Evolutionary conservation across 30 jellyfish, hydroid and myxozoan genomes (phyloP).

Genomic region (Aurelia coerulea): DNA sequence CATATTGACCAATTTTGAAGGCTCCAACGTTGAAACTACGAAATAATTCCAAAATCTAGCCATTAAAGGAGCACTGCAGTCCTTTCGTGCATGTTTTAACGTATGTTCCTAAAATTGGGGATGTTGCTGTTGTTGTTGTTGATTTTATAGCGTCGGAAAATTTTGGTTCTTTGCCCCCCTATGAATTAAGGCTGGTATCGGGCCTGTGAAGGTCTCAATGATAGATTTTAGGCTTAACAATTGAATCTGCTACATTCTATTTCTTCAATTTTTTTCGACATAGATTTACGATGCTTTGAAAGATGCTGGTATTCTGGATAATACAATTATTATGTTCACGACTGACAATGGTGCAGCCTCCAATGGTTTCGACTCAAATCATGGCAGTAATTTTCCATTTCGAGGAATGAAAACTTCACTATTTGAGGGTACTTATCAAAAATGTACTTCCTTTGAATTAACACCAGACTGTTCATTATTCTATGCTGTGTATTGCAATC

Average conservation of each 20-base stretch:
- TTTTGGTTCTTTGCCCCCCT: too few relatives aligned
- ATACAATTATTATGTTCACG: conserved; percentile 69
- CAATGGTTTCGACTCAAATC: conserved; percentile 70
- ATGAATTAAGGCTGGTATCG: too few relatives aligned
- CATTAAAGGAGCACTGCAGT: too few relatives aligned
- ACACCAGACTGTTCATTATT: not conserved
- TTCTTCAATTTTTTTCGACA: not conserved
- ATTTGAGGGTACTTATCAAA: conserved; percentile 57
- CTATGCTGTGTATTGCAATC: not conserved
- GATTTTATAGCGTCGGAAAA: too few relatives aligned
- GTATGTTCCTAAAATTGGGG: too few relatives aligned
- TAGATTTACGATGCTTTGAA: conserved; percentile 75
- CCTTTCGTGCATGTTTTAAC: too few relatives aligned
- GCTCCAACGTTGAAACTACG: too few relatives aligned
- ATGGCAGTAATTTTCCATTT: conserved; percentile 77
- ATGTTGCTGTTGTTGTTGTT: too few relatives aligned
- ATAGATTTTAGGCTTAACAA: not conserved
- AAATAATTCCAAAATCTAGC: too few relatives aligned
- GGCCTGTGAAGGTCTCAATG: too few relatives aligned
- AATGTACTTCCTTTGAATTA: not conserved
- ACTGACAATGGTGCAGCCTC: conserved; percentile 86
- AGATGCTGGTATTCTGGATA: conserved; percentile 49
- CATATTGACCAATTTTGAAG: too few relatives aligned
- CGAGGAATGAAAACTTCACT: conserved; percentile 82
- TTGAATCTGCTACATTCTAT: not conserved